Conservation (phyloP, 1,140 invertebrate genomes). For the Drosophila bocki region DNA sequence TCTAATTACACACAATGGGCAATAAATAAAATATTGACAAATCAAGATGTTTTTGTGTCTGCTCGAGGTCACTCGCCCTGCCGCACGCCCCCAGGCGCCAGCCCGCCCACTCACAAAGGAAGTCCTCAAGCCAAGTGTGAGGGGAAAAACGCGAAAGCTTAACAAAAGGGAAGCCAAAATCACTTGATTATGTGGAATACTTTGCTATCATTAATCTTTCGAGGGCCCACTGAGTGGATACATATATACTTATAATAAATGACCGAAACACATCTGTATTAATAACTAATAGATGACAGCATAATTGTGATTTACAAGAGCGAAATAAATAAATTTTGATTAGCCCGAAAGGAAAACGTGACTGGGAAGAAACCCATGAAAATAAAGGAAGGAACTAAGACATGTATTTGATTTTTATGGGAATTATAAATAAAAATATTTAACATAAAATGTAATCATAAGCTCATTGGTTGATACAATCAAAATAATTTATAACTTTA, state of each 20-base stretch:
- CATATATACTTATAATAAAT: conserved; percentile 33
- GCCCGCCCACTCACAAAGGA: conserved; percentile 27
- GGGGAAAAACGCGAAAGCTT: conserved; percentile 30
- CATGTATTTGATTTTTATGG: too few relatives aligned
- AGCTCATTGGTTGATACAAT: too few relatives aligned
- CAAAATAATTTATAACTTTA: neutral
- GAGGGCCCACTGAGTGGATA: conserved; percentile 24
- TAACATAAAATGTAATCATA: too few relatives aligned
- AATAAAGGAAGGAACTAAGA: neutral
- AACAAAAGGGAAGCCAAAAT: conserved; percentile 65
- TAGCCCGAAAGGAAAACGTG: conserved; percentile 46
- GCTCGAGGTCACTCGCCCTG: conserved; percentile 28
- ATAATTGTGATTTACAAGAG: conserved; percentile 73
- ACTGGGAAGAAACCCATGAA: conserved; percentile 4
- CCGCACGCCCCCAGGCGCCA: conserved; percentile 3
- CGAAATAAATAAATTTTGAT: conserved; percentile 64
- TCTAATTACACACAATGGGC: conserved; percentile 76
- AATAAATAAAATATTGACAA: conserved; percentile 82
- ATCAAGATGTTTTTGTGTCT: conserved; percentile 78
- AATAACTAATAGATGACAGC: conserved; percentile 70
- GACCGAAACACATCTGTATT: conserved; percentile 42
- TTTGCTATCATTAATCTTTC: conserved; percentile 74
- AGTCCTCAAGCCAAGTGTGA: conserved; percentile 10
- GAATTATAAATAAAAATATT: too few relatives aligned
- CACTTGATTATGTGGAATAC: conserved; percentile 71